A percentile compares a stretch with the other conserved stretches of the same genome.
Conservation (phyloP, 2,113 vertebrate genomes). For the Raphicerus campestris region DNA sequence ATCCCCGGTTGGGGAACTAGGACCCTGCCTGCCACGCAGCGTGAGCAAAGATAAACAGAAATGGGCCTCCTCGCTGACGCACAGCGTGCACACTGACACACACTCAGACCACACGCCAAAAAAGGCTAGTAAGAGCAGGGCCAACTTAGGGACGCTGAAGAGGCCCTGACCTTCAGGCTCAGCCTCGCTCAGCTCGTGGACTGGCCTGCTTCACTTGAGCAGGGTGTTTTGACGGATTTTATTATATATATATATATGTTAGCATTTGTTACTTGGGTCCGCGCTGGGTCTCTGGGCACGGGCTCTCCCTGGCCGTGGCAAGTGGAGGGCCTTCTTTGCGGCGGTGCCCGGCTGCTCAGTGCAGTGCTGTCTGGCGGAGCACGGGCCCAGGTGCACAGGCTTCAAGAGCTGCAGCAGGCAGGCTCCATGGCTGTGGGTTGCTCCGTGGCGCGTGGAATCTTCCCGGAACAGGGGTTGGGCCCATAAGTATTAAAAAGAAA, state of each 20-base stretch:
- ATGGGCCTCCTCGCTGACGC: accelerated
- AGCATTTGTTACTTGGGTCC: accelerated
- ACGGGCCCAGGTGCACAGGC: not conserved
- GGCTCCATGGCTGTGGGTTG: not conserved
- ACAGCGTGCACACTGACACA: not conserved
- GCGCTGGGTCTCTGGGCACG: not conserved
- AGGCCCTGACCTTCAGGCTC: too few relatives aligned
- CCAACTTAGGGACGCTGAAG: accelerated
- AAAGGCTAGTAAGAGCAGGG: not conserved
- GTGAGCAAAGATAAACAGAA: not conserved
- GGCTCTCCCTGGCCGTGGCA: not conserved
- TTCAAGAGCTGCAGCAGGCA: not conserved
- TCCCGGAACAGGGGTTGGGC: not conserved
- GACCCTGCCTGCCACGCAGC: not conserved
- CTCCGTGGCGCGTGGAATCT: not conserved
- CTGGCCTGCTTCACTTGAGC: not conserved
- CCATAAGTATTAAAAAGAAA: not conserved
- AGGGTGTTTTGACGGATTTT: accelerated
- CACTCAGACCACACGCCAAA: accelerated
- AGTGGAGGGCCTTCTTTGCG: accelerated
- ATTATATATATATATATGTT: accelerated
- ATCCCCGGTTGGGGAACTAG: not conserved
- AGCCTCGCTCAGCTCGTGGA: not conserved
- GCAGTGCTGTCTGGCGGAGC: not conserved
- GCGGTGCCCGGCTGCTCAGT: not conserved